Evolutionary conservation across 2,113 vertebrate genomes (phyloP), one percentile per base, ranked within the genome.

Genomic region (Oxygymnocypris stewartii): DNA sequence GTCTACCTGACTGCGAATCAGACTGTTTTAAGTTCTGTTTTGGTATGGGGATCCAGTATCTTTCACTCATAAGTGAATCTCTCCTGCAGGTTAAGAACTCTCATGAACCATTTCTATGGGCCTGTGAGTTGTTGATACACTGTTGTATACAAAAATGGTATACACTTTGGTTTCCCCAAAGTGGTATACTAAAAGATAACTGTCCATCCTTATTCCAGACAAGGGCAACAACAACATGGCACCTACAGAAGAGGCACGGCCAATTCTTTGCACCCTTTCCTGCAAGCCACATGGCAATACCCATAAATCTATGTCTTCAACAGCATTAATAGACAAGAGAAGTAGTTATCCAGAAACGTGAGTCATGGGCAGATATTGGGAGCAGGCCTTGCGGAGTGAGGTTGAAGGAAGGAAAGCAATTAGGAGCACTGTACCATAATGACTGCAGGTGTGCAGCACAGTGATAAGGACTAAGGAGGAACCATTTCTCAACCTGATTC

Each of bases 371-470:
- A 95, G 94, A 97, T 94, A 93, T 91, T 91, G 86, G 94, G 94
- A 85, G 87, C 87, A 86, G 84, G 87, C 86, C 87, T 89, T 78
- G 83, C 87, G 54, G 73, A 44, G 35, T 51, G 87, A 44, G 88
- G 18, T 25, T 86, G 88, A 73, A 73, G 87, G 75, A 86, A 31
- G 91, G 84, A 87, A 85, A 85, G 90, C 92, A 97, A 96, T 97
- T 96, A 96, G 95, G 92, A 89, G 84, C 88, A 89, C 89, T 88
- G 91, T 85, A 91, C 93, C 94, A 91, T 91, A 84, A 92, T 94
- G 94, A 94, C 93, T 90, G 93, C 93, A 94, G 94, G 92, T 93
- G 92, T 95, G 94, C 89, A 95, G 94, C 94, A 93, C 92, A 90
- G 92, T 89, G 93, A 93, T 92, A 95, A 91, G 90, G 89, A 94